Conservation (phyloP, 2,113 vertebrate species). For the Myxocyprinus asiaticus region DNA sequence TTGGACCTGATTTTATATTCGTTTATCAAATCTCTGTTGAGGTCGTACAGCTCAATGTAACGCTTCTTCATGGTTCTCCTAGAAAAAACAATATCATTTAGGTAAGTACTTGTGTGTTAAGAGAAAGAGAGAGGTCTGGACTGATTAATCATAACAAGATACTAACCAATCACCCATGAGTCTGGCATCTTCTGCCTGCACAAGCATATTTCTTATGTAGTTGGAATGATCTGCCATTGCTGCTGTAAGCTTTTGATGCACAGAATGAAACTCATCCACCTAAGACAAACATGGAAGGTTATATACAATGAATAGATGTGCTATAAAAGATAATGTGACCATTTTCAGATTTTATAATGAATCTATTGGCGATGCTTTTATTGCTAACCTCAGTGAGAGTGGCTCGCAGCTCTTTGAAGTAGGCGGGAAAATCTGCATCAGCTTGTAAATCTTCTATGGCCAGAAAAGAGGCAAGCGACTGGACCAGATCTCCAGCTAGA, state of each 20-base stretch:
- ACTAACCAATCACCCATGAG: slow-evolving; percentile 94
- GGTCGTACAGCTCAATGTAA: slow-evolving; percentile 89
- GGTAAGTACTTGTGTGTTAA: neutral
- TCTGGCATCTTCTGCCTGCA: slow-evolving; percentile 91
- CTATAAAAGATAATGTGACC: neutral
- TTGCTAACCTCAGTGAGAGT: slow-evolving; percentile 84
- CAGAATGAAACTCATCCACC: slow-evolving; percentile 93
- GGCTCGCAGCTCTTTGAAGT: slow-evolving; percentile 88
- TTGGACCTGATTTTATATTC: slow-evolving; percentile 94
- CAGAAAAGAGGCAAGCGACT: slow-evolving; percentile 90
- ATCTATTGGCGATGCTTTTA: neutral
- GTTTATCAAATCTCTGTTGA: slow-evolving; percentile 92
- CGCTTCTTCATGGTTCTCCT: slow-evolving; percentile 90
- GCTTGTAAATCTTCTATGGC: slow-evolving; percentile 91
- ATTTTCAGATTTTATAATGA: neutral
- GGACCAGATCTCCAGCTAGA: slow-evolving; percentile 92
- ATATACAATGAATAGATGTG: neutral
- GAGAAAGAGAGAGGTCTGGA: neutral
- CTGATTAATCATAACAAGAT: neutral
- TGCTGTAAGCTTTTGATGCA: slow-evolving; percentile 94
- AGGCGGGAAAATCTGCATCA: slow-evolving; percentile 90
- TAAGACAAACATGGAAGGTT: slow-evolving; percentile 51
- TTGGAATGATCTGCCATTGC: slow-evolving; percentile 95
- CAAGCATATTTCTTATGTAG: slow-evolving; percentile 89
- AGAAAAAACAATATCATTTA: neutral